These are phyloP conservation scores for Saturnia pavonia DNA, from an alignment of 2,888 invertebrate species.

Conservation along the genomic window DNA sequence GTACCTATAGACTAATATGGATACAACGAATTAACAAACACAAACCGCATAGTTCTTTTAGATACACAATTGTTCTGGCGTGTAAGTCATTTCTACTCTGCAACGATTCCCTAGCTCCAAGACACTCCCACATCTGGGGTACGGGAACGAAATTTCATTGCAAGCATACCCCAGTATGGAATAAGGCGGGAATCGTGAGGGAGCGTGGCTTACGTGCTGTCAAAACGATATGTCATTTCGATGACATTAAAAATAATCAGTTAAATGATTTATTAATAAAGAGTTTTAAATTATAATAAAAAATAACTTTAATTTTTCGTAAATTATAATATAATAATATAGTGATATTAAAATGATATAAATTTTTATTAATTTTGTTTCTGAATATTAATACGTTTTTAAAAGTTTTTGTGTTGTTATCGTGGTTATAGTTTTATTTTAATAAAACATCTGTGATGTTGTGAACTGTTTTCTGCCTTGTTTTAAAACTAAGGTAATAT, in stretches of 20 bases:
- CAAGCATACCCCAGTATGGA: not conserved
- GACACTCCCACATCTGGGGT: slow-evolving; percentile 4
- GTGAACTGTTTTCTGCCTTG: not conserved
- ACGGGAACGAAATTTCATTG: not conserved
- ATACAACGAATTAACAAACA: not conserved
- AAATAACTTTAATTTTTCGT: not conserved
- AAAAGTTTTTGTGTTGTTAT: not conserved
- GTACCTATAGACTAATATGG: no score
- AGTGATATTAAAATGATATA: not conserved
- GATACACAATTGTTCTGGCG: not conserved
- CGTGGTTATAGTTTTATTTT: not conserved
- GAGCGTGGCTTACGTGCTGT: not conserved
- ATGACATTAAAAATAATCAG: not conserved
- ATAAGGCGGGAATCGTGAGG: slow-evolving; percentile 2
- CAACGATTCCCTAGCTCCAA: not conserved
- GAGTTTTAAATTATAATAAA: not conserved
- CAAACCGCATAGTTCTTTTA: not conserved
- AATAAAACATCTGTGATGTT: slow-evolving; percentile 7
- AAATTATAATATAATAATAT: not conserved
- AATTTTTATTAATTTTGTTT: not conserved
- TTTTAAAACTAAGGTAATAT: not conserved
- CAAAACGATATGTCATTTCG: not conserved
- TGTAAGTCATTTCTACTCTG: not conserved
- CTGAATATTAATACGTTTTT: not conserved
- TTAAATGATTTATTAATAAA: not conserved